phyloP scores from a whole-genome alignment of 2,888 invertebrate genomes.

The Artemia sinica region DNA sequence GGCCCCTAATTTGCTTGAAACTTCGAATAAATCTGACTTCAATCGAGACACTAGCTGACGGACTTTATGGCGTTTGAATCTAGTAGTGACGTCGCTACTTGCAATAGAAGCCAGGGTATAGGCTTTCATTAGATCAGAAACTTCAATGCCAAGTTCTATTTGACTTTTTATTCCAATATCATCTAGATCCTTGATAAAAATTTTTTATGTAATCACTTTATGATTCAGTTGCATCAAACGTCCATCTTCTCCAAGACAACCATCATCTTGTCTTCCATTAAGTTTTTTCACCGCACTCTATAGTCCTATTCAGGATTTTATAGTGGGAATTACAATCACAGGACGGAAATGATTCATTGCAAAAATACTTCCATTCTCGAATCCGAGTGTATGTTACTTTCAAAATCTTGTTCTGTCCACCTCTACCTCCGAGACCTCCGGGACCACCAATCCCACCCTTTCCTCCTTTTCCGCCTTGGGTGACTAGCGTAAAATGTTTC shows the following conservation, averaged over 20 bases:
- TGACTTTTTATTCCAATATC: neutral
- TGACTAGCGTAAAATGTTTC: neutral
- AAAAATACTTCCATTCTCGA: no score
- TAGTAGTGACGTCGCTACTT: neutral
- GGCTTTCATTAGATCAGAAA: neutral
- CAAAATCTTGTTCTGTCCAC: no score
- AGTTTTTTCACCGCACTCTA: no score
- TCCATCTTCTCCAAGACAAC: no score
- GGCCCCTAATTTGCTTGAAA: neutral
- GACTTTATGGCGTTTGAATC: neutral
- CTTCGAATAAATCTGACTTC: neutral
- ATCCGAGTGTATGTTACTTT: no score
- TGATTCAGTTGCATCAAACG: neutral
- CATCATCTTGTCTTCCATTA: no score
- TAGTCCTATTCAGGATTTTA: no score
- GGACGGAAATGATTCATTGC: no score
- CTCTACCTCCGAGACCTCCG: neutral
- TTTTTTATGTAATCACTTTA: neutral
- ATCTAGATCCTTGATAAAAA: neutral
- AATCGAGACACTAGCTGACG: neutral
- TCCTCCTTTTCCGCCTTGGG: neutral
- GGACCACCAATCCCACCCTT: neutral
- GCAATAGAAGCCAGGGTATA: neutral
- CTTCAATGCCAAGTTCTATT: neutral
- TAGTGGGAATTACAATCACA: no score